Conservation (phyloP, 2,797 vertebrate genomes). For the Ibycter americanus region DNA sequence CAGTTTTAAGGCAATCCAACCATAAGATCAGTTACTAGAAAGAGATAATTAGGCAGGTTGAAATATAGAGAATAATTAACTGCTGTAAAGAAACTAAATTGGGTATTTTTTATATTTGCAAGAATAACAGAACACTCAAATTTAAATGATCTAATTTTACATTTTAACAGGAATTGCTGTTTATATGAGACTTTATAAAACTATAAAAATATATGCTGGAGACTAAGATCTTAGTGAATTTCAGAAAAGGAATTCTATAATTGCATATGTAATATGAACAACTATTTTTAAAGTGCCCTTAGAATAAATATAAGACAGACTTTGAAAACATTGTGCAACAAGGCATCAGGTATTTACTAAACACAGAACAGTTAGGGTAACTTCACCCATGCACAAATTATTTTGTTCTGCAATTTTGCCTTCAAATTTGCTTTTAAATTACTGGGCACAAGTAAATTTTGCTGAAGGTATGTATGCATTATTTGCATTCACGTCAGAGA, state of each 20-base stretch:
- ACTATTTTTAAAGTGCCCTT: background rate
- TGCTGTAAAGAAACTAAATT: background rate
- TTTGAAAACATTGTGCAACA: background rate
- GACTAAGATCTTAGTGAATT: background rate
- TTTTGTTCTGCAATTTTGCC: background rate
- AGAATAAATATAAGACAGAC: background rate
- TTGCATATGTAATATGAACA: background rate
- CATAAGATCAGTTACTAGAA: background rate
- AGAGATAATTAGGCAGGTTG: background rate
- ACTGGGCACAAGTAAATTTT: background rate
- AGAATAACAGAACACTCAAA: background rate
- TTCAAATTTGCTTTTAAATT: background rate
- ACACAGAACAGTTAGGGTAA: background rate
- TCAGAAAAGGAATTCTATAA: background rate
- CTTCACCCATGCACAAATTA: background rate
- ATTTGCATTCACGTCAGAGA: background rate
- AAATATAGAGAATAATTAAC: background rate
- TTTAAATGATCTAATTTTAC: background rate
- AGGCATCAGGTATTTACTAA: background rate
- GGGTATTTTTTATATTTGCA: background rate
- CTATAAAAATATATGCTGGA: background rate
- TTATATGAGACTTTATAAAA: background rate
- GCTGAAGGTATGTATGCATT: background rate
- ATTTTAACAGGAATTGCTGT: background rate
- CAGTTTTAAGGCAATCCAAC: background rate